Base-by-base conservation (phyloP, 1,140 invertebrate species). In the Apis dorsata region DNA sequence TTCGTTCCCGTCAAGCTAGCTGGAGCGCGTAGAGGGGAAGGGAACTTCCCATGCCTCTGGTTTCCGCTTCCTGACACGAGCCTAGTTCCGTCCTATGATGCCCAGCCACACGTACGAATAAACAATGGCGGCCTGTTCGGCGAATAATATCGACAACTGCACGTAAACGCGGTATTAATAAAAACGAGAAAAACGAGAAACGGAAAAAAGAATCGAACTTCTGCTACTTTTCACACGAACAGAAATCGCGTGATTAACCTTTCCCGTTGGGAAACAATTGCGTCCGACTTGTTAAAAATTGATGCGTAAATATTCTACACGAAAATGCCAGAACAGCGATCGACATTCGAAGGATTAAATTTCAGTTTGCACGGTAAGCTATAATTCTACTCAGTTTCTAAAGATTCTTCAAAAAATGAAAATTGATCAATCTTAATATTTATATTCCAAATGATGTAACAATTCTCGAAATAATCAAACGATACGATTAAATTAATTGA, bases 91-190 rank as follows among this genome's bases (percentile, higher is more conserved):
- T 44, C 62, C 63, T 73, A 74, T 75, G 83, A 80, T 68, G 66
- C 71, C 66, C 87, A 63, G 72, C 51, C 69, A 63, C 75, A 62
- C 77, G 62, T 68, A 81, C 83, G 70, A 74, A 81, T 72, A 86
- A 89, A 90, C 90, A 90, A 90, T 90, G 62, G 85, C 79, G 79
- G 79, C 81, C 87, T 65, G 71, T n/a, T 59, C 65, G 49, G 34
- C 75, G 83, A 88, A 85, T 88, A 89, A 90, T 90, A 90, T 90
- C 85, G 90, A 90, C 87, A 90, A 85, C 83, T 69, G 75, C 79
- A 81, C 85, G 85, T 83, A 82, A 85, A 84, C 82, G 59, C 65
- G 77, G 72, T 34, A 73, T 69, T 83, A 72, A 80, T 74, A 51
- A 85, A 44, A 86, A 66, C 65, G 57, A 34, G 57, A n/a, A 21